Conservation (phyloP, 2,888 invertebrate species). For the Pachymerium ferrugineum region DNA sequence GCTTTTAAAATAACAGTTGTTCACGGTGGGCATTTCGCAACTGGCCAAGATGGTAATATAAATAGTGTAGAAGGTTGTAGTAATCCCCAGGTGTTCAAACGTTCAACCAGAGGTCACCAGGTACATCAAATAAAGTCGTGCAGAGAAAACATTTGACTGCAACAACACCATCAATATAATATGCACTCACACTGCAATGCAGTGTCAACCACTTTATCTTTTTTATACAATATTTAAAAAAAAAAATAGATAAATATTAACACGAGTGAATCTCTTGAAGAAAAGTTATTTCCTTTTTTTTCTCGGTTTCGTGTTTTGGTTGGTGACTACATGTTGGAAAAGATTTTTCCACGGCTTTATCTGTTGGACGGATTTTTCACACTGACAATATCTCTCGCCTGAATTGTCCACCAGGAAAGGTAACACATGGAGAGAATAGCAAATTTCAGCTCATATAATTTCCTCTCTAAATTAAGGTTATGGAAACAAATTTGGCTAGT, state of each 20-base stretch:
- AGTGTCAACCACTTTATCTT: neutral
- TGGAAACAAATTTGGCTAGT: neutral
- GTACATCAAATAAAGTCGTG: neutral
- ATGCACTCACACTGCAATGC: slow-evolving; percentile 3
- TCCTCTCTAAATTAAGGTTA: neutral
- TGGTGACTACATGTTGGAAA: too few relatives aligned
- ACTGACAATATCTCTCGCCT: neutral
- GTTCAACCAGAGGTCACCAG: slow-evolving; percentile 4
- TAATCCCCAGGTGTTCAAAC: slow-evolving; percentile 3
- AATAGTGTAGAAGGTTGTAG: neutral
- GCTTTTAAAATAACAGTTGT: neutral
- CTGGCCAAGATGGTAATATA: neutral
- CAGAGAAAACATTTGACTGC: slow-evolving; percentile 8
- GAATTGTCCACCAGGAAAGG: slow-evolving; percentile 15
- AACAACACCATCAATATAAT: neutral
- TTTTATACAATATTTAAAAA: too few relatives aligned
- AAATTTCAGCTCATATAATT: neutral
- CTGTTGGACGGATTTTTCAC: neutral
- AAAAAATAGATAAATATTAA: too few relatives aligned
- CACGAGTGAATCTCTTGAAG: too few relatives aligned
- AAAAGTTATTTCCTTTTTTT: too few relatives aligned
- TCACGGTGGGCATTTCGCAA: neutral
- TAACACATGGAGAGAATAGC: slow-evolving; percentile 11
- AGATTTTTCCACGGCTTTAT: too few relatives aligned
- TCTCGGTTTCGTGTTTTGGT: too few relatives aligned